Evolutionary conservation across 2,888 invertebrate genomes (phyloP).

Genomic region (Synergus japonicus): DNA sequence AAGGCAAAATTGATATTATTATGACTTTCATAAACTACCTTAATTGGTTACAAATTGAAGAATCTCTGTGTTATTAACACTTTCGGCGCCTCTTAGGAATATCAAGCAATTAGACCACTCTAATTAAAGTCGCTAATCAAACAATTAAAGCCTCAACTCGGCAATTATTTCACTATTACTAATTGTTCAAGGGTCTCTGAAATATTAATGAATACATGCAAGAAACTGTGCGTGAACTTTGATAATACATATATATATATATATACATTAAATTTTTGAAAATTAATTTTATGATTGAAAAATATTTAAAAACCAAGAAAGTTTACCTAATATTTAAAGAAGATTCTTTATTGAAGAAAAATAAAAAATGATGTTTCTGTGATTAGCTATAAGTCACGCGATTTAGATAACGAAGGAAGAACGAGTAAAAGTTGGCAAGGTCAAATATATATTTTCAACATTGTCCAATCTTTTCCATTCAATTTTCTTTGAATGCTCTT

Average conservation of each 20-base stretch:
- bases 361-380: not conserved
- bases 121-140: not conserved
- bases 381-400: not conserved
- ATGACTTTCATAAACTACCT: no score
- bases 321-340: not conserved
- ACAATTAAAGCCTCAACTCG: not conserved
- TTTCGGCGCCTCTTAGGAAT: not conserved
- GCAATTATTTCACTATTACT: not conserved
- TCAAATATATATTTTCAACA: not conserved
- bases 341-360: not conserved
- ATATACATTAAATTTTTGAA: not conserved
- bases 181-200: not conserved
- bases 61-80: not conserved
- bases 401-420: not conserved
- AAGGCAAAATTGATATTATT: not conserved
- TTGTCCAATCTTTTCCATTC: not conserved
- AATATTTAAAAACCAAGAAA: not conserved
- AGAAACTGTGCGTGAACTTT: not conserved
- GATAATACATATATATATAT: no score
- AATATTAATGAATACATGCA: not conserved
- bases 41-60: not conserved
- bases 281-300: not conserved
- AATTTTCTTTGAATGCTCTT: not conserved
- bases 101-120: not conserved
- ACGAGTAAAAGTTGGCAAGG: not conserved